Conservation (phyloP, 2,888 invertebrate genomes). For the Xylophagus ater region DNA sequence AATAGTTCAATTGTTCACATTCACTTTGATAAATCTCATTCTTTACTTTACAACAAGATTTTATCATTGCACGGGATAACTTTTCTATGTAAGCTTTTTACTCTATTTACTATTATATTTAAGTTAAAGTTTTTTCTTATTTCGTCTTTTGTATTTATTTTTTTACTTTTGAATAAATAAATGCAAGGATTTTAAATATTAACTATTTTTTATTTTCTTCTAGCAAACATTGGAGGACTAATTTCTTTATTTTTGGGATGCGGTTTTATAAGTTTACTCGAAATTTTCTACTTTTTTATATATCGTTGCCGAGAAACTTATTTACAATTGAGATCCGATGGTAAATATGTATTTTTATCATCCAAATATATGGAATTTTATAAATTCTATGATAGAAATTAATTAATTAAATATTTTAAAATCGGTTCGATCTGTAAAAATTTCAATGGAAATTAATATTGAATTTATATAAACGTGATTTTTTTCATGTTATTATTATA, state of each 20-base stretch:
- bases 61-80: slow-evolving; percentile 1
- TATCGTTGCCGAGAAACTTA: too few species aligned
- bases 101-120: neutral
- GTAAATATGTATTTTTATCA: too few species aligned
- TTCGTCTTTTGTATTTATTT: neutral
- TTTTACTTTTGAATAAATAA: too few species aligned
- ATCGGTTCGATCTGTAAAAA: too few species aligned
- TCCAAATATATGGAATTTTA: too few species aligned
- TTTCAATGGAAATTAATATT: too few species aligned
- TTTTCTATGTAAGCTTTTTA: slow-evolving; percentile 4
- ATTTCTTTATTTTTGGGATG: slow-evolving; percentile 7
- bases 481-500: too few species aligned
- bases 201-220: slow-evolving; percentile 1
- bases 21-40: slow-evolving; percentile 1
- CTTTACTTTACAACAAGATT: slow-evolving; percentile 6
- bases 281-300: slow-evolving; percentile 2
- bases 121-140: neutral
- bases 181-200: too few species aligned
- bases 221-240: slow-evolving; percentile 9
- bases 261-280: slow-evolving; percentile 8
- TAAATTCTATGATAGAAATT: too few species aligned
- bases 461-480: too few species aligned
- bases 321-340: too few species aligned
- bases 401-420: too few species aligned
- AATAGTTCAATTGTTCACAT: slow-evolving; percentile 6